Evolutionary conservation across 2,113 vertebrate species (phyloP).

Genomic region (Vimba vimba): DNA sequence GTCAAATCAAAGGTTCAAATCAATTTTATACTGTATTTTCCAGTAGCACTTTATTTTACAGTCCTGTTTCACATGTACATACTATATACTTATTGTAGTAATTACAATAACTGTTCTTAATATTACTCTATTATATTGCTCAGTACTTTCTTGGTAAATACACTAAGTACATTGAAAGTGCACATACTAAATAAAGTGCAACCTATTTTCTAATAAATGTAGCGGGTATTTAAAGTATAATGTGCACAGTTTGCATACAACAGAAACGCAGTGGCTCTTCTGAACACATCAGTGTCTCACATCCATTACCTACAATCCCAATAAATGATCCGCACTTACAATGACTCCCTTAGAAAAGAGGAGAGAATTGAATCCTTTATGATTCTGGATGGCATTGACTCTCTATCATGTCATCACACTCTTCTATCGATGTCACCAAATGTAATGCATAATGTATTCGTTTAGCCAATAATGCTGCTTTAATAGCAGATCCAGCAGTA

Average conservation of each 20-base stretch:
- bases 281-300: background rate
- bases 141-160: too few relatives aligned
- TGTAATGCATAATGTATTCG: background rate
- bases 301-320: constrained; percentile 63
- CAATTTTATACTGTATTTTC: too few relatives aligned
- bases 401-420: constrained; percentile 4
- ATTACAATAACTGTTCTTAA: too few relatives aligned
- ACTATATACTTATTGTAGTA: too few relatives aligned
- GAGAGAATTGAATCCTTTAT: constrained; percentile 34
- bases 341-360: constrained; percentile 26
- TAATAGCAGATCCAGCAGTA: background rate
- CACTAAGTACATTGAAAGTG: too few relatives aligned
- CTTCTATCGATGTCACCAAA: background rate
- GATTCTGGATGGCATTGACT: constrained; percentile 16
- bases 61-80: too few relatives aligned
- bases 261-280: background rate
- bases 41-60: too few relatives aligned
- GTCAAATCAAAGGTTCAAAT: too few relatives aligned
- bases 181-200: too few relatives aligned
- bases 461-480: background rate
- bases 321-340: constrained; percentile 39
- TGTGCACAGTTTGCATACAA: background rate
- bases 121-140: too few relatives aligned
- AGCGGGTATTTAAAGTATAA: background rate
- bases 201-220: background rate